Evolutionary conservation across 2,888 invertebrate species (phyloP), one percentile per base, ranked within the genome.

Genomic region (Leptopilina drosophilae): DNA sequence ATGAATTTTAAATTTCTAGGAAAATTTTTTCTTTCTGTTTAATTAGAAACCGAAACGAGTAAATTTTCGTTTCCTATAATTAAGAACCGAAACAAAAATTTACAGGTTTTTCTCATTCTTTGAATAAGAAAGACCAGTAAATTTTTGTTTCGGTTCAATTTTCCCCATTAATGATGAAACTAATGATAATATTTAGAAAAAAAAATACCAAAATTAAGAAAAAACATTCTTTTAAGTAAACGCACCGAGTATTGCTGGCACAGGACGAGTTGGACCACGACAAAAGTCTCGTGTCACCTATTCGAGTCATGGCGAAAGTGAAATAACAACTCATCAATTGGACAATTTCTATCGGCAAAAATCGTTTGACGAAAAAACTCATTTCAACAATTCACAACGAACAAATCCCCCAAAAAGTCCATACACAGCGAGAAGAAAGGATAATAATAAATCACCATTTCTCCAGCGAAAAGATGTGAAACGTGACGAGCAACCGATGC

Each of bases 191-290:
- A 42, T 42, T 42, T 20, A 1, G 0, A 42, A 42, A 42, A 42
- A 42, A 8, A 7, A 42, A 6, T 5, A 42, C 8, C 14, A n/a
- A 9, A 65, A 65, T n/a, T 65, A 9, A 40, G n/a, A 15, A n/a
- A 65, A 65, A 65, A 6, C 12, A 64, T 33, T 65, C 3, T 65
- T 89, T 89, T 26, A 82, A 92, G 92, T 92, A 40, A 91, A 90
- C 79, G 87, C 91, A 33, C 88, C 91, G 15, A 90, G 88, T 78
- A 90, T 91, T 78, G 92, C 90, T 77, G 92, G 92, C 46, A 91
- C 92, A 14, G 92, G 92, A 65, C 87, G 92, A 78, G 92, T 92
- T 20, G 92, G 92, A 14, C 92, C 92, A 64, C 88, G 92, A 26
- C 92, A 92, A 81, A 89, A 90, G 62, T 87, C 88, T 40, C 87